Percentiles rank a stretch among this genome's conserved stretches.
Evolutionary conservation across 1,140 invertebrate genomes (phyloP).

Genomic region (Nasonia giraulti): DNA sequence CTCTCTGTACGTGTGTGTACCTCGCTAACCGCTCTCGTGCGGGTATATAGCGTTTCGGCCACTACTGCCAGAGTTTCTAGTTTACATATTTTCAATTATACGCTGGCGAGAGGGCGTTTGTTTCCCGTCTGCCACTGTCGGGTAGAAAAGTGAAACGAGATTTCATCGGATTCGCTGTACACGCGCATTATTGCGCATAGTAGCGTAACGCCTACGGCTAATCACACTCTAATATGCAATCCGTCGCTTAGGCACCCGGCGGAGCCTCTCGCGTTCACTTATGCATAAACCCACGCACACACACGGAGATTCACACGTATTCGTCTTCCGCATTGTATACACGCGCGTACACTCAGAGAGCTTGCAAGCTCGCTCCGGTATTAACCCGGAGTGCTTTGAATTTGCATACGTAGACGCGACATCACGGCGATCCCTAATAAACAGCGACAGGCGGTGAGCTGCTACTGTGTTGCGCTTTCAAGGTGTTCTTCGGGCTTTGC

Average conservation of each 20-base stretch:
- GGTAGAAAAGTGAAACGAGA: not conserved
- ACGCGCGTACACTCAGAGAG: not conserved
- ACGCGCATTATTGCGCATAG: not conserved
- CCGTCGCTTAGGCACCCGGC: too few species aligned
- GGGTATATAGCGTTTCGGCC: not conserved
- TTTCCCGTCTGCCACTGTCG: too few species aligned
- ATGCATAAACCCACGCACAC: conserved; percentile 8
- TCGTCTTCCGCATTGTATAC: not conserved
- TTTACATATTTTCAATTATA: conserved; percentile 3
- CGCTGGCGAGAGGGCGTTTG: too few species aligned
- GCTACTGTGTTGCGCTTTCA: not conserved
- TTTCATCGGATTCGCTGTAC: not conserved
- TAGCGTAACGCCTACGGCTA: not conserved
- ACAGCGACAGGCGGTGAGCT: conserved; percentile 28
- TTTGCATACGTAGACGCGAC: conserved; percentile 26
- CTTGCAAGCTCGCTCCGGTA: conserved; percentile 4
- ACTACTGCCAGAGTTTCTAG: not conserved
- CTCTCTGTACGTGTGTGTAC: not conserved
- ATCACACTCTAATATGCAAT: not conserved
- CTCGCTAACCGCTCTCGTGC: not conserved
- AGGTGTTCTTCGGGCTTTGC: conserved; percentile 26
- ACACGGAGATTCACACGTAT: not conserved
- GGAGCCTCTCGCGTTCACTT: not conserved
- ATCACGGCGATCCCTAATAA: conserved; percentile 28
- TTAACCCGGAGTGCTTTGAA: conserved; percentile 20